A percentile compares a stretch with the other conserved stretches of the same genome.
These are phyloP conservation scores for Dendrocopos noguchii DNA, from an alignment of 2,113 vertebrate genomes.

Conservation along the genomic window DNA sequence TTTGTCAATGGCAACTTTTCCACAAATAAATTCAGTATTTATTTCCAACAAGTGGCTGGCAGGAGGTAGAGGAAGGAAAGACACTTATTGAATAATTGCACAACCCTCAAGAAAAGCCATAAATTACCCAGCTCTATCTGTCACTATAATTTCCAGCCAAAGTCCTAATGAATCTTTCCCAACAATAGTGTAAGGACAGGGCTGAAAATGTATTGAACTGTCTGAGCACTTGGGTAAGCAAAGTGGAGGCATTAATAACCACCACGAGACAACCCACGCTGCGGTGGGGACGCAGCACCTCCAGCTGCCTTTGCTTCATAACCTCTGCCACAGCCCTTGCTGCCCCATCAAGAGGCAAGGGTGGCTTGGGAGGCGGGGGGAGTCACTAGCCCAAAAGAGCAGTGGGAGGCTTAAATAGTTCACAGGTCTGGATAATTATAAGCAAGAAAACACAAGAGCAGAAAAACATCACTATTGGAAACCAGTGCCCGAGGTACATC, in stretches of 20 bases:
- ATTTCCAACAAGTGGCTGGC: conserved; percentile 68
- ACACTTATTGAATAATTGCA: conserved; percentile 71
- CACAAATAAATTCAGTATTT: conserved; percentile 65
- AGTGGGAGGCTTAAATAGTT: neutral
- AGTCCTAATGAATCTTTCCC: conserved; percentile 75
- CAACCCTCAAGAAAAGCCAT: conserved; percentile 71
- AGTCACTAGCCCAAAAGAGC: neutral
- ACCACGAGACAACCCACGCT: neutral
- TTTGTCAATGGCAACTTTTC: conserved; percentile 55
- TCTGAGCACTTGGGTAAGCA: conserved; percentile 72
- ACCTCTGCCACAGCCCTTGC: neutral
- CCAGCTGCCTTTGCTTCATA: fast-evolving
- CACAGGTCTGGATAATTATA: neutral
- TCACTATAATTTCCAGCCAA: conserved; percentile 71
- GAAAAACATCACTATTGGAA: neutral
- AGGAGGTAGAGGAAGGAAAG: conserved; percentile 61
- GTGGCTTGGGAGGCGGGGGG: neutral
- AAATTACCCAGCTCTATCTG: conserved; percentile 68
- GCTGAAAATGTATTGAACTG: conserved; percentile 67
- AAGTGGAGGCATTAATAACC: conserved; percentile 68
- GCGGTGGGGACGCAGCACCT: neutral
- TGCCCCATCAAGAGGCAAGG: neutral
- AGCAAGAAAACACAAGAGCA: neutral
- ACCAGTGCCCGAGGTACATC: fast-evolving
- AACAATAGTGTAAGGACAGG: conserved; percentile 73